A percentile compares a stretch with the other conserved stretches of the same genome.
Conservation (phyloP, 2,888 invertebrate species). For the Itoplectis maculator region DNA sequence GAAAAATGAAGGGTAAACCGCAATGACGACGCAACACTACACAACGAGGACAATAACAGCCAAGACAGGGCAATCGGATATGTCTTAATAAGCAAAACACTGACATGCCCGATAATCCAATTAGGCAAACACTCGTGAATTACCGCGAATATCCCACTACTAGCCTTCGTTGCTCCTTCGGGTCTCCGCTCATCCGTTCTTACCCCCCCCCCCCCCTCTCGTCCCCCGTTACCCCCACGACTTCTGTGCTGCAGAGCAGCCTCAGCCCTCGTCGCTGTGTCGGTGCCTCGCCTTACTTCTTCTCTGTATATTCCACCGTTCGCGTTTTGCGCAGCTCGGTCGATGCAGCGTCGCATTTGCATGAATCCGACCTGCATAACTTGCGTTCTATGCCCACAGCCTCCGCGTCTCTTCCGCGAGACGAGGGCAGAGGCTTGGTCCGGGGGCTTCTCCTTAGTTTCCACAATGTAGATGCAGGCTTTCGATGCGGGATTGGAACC, state of each 20-base stretch:
- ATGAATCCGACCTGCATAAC: slow-evolving; percentile 60
- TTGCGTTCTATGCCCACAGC: slow-evolving; percentile 12
- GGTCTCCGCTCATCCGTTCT: slow-evolving; percentile 17
- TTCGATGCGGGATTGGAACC: slow-evolving; percentile 30
- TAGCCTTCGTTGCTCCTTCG: slow-evolving; percentile 13
- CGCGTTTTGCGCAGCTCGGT: slow-evolving; percentile 25
- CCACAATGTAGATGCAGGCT: slow-evolving; percentile 41
- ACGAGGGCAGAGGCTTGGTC: slow-evolving; percentile 28
- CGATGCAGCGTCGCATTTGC: slow-evolving; percentile 41
- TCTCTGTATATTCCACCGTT: neutral
- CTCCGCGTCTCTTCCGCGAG: neutral
- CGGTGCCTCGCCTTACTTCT: slow-evolving; percentile 13
- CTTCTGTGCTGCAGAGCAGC: neutral
- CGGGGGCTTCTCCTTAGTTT: slow-evolving; percentile 27
- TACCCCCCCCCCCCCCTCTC: slow-evolving; percentile 5
- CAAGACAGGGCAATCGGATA: slow-evolving; percentile 62
- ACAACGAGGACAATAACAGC: too few relatives aligned
- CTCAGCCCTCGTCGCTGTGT: slow-evolving; percentile 5
- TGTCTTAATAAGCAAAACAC: slow-evolving; percentile 73
- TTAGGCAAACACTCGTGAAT: slow-evolving; percentile 74
- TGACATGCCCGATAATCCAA: slow-evolving; percentile 74
- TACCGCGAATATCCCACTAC: slow-evolving; percentile 66
- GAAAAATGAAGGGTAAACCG: neutral
- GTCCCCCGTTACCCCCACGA: neutral
- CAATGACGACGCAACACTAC: neutral